A percentile compares a stretch with the other conserved stretches of the same genome.
Conservation (phyloP, 2,888 invertebrate species). For the Drosophila atripex region DNA sequence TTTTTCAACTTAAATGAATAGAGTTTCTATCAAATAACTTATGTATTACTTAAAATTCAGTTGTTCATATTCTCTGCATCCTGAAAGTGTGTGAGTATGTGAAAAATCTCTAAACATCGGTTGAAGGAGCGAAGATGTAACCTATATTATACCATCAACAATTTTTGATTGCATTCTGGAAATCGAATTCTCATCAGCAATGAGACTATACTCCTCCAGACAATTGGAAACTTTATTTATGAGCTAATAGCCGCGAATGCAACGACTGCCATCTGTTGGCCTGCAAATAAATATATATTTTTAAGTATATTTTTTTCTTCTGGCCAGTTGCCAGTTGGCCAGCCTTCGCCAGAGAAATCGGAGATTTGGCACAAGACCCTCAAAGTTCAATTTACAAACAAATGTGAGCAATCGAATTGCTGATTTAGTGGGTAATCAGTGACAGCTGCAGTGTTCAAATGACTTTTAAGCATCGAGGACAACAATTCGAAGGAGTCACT, state of each 20-base stretch:
- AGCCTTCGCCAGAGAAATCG: conserved; percentile 40
- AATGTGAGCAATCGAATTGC: conserved; percentile 64
- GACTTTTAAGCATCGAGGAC: conserved; percentile 58
- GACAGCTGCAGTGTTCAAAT: conserved; percentile 71
- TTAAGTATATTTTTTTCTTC: conserved; percentile 23
- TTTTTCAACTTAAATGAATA: neutral
- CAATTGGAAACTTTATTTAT: conserved; percentile 61
- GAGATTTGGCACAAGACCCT: conserved; percentile 67
- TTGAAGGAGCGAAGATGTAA: neutral
- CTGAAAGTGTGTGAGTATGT: neutral
- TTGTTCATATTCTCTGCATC: neutral
- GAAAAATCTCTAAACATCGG: neutral
- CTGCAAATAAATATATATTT: conserved; percentile 28
- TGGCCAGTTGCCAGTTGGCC: conserved; percentile 66
- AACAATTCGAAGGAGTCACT: conserved; percentile 1
- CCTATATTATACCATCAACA: neutral
- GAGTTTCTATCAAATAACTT: neutral
- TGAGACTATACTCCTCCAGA: conserved; percentile 52
- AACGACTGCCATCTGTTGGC: conserved; percentile 69
- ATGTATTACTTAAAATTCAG: neutral
- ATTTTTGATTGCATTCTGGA: neutral
- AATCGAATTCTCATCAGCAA: conserved; percentile 56
- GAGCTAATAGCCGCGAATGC: conserved; percentile 49
- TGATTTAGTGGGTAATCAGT: conserved; percentile 75
- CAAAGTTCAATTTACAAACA: conserved; percentile 69